Evolutionary conservation across 2,797 vertebrate species (phyloP).

Genomic region (Chanos chanos): DNA sequence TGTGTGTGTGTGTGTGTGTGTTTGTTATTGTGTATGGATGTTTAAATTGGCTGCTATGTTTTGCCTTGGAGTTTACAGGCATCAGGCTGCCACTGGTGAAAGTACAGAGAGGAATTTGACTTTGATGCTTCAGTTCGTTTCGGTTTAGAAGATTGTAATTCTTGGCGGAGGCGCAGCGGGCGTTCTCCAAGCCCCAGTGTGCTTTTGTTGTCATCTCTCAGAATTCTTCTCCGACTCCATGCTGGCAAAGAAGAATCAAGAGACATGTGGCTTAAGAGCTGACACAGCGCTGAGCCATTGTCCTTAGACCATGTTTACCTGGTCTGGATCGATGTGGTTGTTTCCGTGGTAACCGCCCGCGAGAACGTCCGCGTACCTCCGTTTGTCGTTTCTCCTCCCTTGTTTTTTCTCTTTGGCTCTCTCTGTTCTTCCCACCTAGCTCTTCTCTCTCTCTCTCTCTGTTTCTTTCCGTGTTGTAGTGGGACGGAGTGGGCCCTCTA

Average conservation of each 20-base stretch:
- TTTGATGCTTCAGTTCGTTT: neutral
- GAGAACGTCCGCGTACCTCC: no score
- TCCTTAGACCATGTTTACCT: no score
- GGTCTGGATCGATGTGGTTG: no score
- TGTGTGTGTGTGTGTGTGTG: neutral
- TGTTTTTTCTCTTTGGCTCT: conserved; percentile 1
- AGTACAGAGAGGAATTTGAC: neutral
- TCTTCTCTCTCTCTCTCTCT: neutral
- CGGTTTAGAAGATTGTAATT: conserved; percentile 2
- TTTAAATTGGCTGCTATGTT: no score
- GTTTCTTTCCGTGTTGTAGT: no score
- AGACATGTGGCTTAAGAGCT: conserved; percentile 11
- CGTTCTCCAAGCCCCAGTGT: neutral
- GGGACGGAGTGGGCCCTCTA: conserved; percentile 96
- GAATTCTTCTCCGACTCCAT: conserved; percentile 9
- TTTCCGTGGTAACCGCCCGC: no score
- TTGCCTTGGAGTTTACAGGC: no score
- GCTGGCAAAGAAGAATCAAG: neutral
- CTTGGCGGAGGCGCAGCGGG: conserved; percentile 14
- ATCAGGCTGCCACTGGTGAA: no score
- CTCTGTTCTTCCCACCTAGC: neutral
- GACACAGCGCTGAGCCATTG: no score
- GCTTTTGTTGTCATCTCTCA: conserved; percentile 1
- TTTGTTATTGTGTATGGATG: neutral
- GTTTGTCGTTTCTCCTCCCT: neutral